Percentiles rank a stretch among this genome's conserved stretches.
These are phyloP conservation scores for Plectropomus leopardus DNA, from an alignment of 2,113 vertebrate species.

Conservation along the genomic window DNA sequence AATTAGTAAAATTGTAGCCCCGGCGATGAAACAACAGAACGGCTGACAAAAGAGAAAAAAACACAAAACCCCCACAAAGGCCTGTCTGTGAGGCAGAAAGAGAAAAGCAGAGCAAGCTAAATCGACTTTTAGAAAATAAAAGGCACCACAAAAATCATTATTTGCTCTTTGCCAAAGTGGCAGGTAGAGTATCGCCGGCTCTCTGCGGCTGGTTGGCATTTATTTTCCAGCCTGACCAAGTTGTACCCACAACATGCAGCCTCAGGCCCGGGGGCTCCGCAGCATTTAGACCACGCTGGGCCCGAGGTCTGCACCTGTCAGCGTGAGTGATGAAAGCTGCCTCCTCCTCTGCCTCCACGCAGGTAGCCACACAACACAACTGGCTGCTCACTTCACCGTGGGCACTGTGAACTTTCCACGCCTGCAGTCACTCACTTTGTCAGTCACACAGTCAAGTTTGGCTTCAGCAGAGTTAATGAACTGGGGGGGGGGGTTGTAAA, in stretches of 20 bases:
- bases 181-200: constrained; percentile 10
- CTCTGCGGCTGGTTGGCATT: constrained; percentile 30
- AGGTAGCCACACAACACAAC: constrained; percentile 20
- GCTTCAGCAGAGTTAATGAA: background rate
- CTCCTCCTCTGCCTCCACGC: constrained; percentile 16
- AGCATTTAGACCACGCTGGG: constrained; percentile 50
- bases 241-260: constrained; percentile 26
- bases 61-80: constrained; percentile 52
- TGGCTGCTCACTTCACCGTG: constrained; percentile 37
- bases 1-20: constrained; percentile 41
- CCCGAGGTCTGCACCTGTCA: constrained; percentile 43
- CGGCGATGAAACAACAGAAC: constrained; percentile 47
- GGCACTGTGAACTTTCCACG: background rate
- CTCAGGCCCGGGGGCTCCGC: constrained; percentile 36
- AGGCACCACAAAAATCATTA: constrained; percentile 24
- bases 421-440: background rate
- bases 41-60: constrained; percentile 55
- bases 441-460: background rate
- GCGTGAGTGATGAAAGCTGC: constrained; percentile 61
- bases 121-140: constrained; percentile 45
- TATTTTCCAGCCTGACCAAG: constrained; percentile 30
- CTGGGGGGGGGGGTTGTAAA: no score
- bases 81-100: constrained; percentile 34
- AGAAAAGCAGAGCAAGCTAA: constrained; percentile 57
- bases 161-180: constrained; percentile 25